Evolutionary conservation across 1,140 invertebrate species (phyloP).

Genomic region (Apis cerana): DNA sequence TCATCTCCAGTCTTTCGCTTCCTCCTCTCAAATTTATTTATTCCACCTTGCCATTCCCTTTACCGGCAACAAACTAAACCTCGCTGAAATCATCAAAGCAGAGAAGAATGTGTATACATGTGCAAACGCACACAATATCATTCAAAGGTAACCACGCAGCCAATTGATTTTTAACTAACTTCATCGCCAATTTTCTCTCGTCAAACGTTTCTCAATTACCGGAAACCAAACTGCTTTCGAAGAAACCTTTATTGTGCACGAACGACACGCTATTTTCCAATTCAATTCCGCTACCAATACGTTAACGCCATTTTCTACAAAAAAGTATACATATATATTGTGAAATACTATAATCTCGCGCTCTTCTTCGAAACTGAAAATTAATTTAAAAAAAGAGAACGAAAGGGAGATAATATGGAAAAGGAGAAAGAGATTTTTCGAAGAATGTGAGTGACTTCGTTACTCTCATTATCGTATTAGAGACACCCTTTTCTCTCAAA

Average conservation of each 20-base stretch:
- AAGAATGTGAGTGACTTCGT: not conserved
- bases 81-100: not conserved
- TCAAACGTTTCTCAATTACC: not conserved
- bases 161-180: not conserved
- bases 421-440: not conserved
- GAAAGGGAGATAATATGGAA: not conserved
- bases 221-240: not conserved
- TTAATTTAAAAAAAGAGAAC: too few species aligned
- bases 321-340: not conserved
- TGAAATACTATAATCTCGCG: too few species aligned
- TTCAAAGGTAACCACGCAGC: not conserved
- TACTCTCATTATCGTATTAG: constrained; percentile 19
- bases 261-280: not conserved
- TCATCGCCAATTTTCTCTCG: not conserved
- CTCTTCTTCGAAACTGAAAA: too few species aligned
- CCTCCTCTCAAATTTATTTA: not conserved
- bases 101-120: not conserved
- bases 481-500: not conserved
- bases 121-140: not conserved
- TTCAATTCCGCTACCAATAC: not conserved
- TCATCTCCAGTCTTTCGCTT: not conserved
- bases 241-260: not conserved
- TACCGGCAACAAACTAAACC: not conserved
- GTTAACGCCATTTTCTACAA: not conserved
- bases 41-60: not conserved